Evolutionary conservation across 1,140 invertebrate genomes (phyloP), one percentile per base, ranked within the genome.

Genomic region (Cydia pomonella): DNA sequence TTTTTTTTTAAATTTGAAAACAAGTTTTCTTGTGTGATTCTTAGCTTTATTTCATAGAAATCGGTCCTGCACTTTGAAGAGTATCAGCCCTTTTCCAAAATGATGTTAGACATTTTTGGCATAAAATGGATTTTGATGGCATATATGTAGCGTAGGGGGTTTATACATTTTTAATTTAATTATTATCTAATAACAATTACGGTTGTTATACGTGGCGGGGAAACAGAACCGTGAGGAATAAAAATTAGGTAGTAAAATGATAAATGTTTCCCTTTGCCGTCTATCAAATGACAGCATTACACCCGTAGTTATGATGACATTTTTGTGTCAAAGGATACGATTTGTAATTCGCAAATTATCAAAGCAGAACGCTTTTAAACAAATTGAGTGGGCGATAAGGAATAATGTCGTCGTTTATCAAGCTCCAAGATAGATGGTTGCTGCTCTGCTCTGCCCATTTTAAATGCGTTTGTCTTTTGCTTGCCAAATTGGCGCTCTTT

Each of bases 321-420:
- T 92, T 91, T 89, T 91, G 84, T 85, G 87, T 89, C 88, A 90
- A 80, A 83, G 82, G 81, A 91, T 92, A 87, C 91, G 90, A 93
- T 93, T 93, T 92, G 89, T 93, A 93, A 93, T 91, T 91, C 85
- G 89, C 87, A 93, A 92, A 93, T 93, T 92, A 93, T 93, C 89
- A 92, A 92, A 91, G 90, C 88, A 91, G 84, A 91, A 91, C 87
- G 90, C 89, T 93, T 92, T 93, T 91, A 92, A 90, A 93, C 89
- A 93, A 93, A 93, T 93, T 93, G 91, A 93, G 90, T 92, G 87
- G 90, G 90, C 88, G 91, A 93, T 93, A 93, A 93, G 88, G 85
- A 93, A 91, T 93, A 93, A 93, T 92, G 91, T 91, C 89, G 89
- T 91, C 91, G 87, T 93, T 92, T 93, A 92, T 93, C 91, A 92